Percentiles rank a stretch among this genome's conserved stretches.
Evolutionary conservation across 2,113 vertebrate genomes (phyloP).

Genomic region (Rhinolophus ferrumequinum): DNA sequence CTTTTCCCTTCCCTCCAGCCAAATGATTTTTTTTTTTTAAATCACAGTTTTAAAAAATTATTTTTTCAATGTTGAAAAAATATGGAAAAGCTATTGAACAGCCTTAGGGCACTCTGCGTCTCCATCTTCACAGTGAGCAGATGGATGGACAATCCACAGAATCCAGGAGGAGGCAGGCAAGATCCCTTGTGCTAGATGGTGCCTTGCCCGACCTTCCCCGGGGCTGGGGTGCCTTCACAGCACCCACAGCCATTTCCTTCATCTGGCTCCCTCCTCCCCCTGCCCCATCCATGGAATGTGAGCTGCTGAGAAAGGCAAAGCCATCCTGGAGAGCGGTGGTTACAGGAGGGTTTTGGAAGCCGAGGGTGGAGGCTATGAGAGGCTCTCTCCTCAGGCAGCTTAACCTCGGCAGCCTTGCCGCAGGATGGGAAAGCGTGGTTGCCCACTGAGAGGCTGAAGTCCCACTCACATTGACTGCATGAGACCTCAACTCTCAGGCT

Average conservation of each 20-base stretch:
- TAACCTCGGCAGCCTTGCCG: not conserved
- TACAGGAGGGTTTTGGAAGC: not conserved
- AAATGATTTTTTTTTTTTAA: constrained; percentile 76
- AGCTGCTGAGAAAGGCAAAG: constrained; percentile 54
- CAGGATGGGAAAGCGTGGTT: not conserved
- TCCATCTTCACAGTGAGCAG: constrained; percentile 78
- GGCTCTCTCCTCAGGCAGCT: not conserved
- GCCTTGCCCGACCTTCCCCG: constrained; percentile 11
- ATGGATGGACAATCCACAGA: constrained; percentile 55
- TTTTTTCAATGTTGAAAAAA: constrained; percentile 79
- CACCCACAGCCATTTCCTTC: not conserved
- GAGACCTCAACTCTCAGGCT: constrained; percentile 73
- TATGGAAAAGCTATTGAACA: constrained; percentile 78
- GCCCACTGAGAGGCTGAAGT: constrained; percentile 62
- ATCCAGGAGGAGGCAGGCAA: constrained; percentile 36
- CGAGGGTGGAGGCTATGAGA: not conserved
- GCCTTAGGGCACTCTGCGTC: constrained; percentile 75
- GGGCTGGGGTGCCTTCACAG: not conserved
- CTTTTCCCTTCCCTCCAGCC: constrained; percentile 85
- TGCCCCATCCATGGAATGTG: not conserved
- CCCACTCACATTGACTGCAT: constrained; percentile 77
- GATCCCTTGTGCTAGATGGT: constrained; percentile 54
- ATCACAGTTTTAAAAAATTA: constrained; percentile 82
- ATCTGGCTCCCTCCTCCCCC: not conserved
- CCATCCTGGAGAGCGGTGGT: not conserved